Evolutionary conservation across 2,113 vertebrate genomes (phyloP), one percentile per base, ranked within the genome.

Genomic region (Cinclus mexicanus): DNA sequence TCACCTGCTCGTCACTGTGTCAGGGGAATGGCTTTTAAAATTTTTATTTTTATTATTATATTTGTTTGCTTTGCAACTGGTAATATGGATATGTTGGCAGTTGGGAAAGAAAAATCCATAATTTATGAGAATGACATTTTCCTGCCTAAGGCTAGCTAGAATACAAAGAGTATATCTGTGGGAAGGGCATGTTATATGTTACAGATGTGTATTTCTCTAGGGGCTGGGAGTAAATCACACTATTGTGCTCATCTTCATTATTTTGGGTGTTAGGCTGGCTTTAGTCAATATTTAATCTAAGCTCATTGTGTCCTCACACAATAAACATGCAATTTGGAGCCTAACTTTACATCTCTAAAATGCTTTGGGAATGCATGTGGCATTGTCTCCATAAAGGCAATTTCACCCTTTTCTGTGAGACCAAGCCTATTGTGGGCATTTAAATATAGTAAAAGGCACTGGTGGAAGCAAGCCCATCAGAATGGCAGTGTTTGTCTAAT

Each of bases 201-300:
- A 94, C 92, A 96, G 95, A 95, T 92, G 87, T 94, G 87, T 86
- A 71, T 96, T 95, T 96, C 95, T 96, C 60, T 47, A n/a, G 90
- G 0, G 26, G n/a, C 84, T 89, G 65, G 72, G 94, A 94, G 61
- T 95, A 94, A 95, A 96, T 93, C 91, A 91, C 79, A 86, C 92
- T 93, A 84, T 95, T 96, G 88, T 97, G 86, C 88, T 93, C 88
- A 82, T 95, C 92, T 93, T 85, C 93, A 95, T 97, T 93, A 95
- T 95, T 95, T 96, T 81, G 91, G 81, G 78, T 95, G 78, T 92
- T 95, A 87, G 76, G 26, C 83, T 63, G 86, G 76, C 67, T 94
- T 90, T 94, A 87, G 92, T 94, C 90, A 90, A 89, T 90, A 92
- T 94, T 96, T 96, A 95, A 94, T 96, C 84, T 87, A 70, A 91